Evolutionary conservation across 2,888 invertebrate species (phyloP), one percentile per base, ranked within the genome.

Genomic region (Tetragonisca angustula): DNA sequence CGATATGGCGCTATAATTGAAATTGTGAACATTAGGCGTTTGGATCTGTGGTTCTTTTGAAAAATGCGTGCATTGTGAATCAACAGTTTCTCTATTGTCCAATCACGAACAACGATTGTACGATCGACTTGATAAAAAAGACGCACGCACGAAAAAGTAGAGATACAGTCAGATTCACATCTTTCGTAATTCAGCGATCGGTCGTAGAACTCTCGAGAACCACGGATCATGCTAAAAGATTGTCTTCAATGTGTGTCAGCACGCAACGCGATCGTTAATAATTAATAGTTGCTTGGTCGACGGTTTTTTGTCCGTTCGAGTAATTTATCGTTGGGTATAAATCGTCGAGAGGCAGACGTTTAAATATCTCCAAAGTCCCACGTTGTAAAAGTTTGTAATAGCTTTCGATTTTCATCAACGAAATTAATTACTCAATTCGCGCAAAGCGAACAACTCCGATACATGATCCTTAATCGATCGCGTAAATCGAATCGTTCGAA

Each of bases 141-240:
- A 36, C 36, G 5, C 9, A 9, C 27, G 27, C 6, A 36, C 36
- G 6, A 36, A 36, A 36, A 9, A 5, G 6, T 36, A 36, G 5
- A 36, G 1, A 43, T 11, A 9, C 9, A 9, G 74, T 62, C 56
- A 65, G 81, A 76, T 84, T 74, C 75, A 75, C 87, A 79, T 84
- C 68, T 24, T 24, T 49, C 61, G 32, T 19, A 61, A 79, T 73
- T 79, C 72, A 59, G 77, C 88, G 90, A 91, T 92, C 92, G 91
- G 88, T 92, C 91, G 91, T 92, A 90, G 49, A 62, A 27, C 32
- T 67, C 43, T 61, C 6, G 59, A 62, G 70, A 67, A 61, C 17
- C 70, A 65, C 24, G 62, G 56, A 70, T 52, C 69, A 67, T 61
- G 61, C 61, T 49, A 11, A 71, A 80, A 61, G 64, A 62, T 67